Base-by-base conservation (phyloP, 2,113 vertebrate genomes). In the Pedetes capensis region DNA sequence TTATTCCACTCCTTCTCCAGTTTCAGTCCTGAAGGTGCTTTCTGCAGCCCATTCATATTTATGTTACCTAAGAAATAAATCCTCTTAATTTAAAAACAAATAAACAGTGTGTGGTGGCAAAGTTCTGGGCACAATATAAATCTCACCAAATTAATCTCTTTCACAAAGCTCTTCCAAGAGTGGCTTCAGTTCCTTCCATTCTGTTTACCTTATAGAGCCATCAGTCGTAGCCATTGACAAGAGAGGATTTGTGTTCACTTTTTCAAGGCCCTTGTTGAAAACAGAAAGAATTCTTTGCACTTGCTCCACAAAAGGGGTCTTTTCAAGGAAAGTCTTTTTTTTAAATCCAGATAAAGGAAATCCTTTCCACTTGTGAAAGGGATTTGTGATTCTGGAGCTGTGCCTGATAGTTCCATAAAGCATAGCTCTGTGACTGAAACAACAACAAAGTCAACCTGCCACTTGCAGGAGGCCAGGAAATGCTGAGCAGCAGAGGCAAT, bases 171-270 rank as follows among this genome's bases (percentile, higher is more conserved):
- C 78, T 79, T 91, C 57, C 37, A 25, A 25, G 44, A 61, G n/a
- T 55, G 57, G 75, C 89, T 71, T 95, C 61, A 16, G 18, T 18
- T 64, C 68, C 0, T 11, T 76, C 89, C 34, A 14, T 71, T 96
- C 97, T 78, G 89, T 75, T 96, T 83, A 92, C 85, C 79, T 91
- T 91, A 91, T 4, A 97, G 95, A 96, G 96, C 96, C 93, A 95
- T 80, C 97, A 91, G 53, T 27, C 88, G 94, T 0, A 87, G 47
- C 37, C 92, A 71, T 5, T 20, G 32, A 95, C 34, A 9, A 68
- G 47, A 63, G 10, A 93, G 81, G 44, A 85, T 93, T 81, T 66
- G 59, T 14, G 22, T n/a, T 34, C 63, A 1, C 27, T 68, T 23
- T 29, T 95, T 80, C 75, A 94, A 97, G 84, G 0, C 10, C 78